phyloP scores from a whole-genome alignment of 2,888 invertebrate genomes.

The Nematopogon swammerdamellus region DNA sequence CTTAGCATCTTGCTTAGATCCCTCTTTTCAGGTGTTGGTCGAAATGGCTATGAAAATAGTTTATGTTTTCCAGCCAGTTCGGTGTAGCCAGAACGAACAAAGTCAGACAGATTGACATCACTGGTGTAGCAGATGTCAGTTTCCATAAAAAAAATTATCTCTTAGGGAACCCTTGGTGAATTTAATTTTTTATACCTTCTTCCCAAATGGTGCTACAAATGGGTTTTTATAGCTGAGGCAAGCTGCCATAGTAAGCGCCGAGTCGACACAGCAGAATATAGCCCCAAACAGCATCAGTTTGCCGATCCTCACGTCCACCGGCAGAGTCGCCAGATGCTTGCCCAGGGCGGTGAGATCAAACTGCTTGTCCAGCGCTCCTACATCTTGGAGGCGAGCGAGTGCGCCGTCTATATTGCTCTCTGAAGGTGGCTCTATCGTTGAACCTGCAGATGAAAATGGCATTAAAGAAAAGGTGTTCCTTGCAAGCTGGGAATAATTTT shows the following conservation, averaged over 20 bases:
- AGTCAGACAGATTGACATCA: no score
- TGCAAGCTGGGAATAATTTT: no score
- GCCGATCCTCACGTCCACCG: slow-evolving; percentile 89
- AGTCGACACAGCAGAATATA: slow-evolving; percentile 89
- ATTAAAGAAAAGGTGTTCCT: no score
- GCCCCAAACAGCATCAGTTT: slow-evolving; percentile 90
- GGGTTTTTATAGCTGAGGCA: slow-evolving; percentile 78
- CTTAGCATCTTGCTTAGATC: no score
- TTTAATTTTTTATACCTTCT: no score
- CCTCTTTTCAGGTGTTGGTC: no score
- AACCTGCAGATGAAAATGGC: slow-evolving; percentile 37
- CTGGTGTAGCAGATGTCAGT: no score
- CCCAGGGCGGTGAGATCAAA: slow-evolving; percentile 81
- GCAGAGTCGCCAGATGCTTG: slow-evolving; percentile 81
- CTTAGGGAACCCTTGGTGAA: no score
- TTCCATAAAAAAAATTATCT: no score
- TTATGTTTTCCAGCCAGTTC: no score
- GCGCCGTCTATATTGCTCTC: slow-evolving; percentile 66
- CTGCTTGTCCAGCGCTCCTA: slow-evolving; percentile 75
- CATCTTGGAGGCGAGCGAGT: slow-evolving; percentile 66
- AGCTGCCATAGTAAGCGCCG: slow-evolving; percentile 87
- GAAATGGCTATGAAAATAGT: no score
- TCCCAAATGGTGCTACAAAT: slow-evolving; percentile 72
- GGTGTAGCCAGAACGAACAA: no score
- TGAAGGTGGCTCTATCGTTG: slow-evolving; percentile 72